Base-by-base conservation (phyloP, 1,140 invertebrate genomes). In the Cotesia typhae region DNA sequence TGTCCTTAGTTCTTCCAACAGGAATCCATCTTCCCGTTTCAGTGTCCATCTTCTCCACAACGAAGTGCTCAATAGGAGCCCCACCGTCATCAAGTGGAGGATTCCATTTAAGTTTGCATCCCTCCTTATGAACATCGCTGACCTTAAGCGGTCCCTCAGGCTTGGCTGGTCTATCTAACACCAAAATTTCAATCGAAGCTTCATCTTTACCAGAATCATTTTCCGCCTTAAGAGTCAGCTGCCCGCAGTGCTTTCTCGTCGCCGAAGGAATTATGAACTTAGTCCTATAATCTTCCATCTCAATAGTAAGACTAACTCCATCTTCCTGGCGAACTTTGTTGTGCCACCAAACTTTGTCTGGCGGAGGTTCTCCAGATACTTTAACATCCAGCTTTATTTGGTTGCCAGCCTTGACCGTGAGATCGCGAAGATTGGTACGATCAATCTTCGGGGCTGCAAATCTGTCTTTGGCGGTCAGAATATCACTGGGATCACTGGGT, bases 71-170 rank as follows among this genome's bases (percentile, higher is more conserved):
- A 74, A 99, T 92, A 2, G 96, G 95, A 6, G 92, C 90, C 71
- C 96, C 96, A 67, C 96, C 97, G 88, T 98, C 96, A 84, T 96
- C 94, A 70, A 91, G 86, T 20, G 97, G 97, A 75, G 95, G 92
- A 81, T 97, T 95, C 97, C 97, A 99, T 85, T 96, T 94, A 0
- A 99, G 88, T 3, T 91, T 95, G 80, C 95, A 97, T 14, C 96
- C 95, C 83, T 99, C 96, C 80, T 96, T 95, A 83, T 96, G 96
- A 2, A 99, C 91, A 85, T 98, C 96, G 4, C 92, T 92, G 14
- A 96, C 92, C 84, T 95, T 94, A 3, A 99, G 87, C 0, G 97
- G 97, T 70, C 96, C 97, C 86, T 97, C 94, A 35, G 97, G 97
- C 83, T 93, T 92, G 17, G 91, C 90, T 14, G 97, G 97, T 81